These are phyloP conservation scores for Drosophila vallismaia DNA, from an alignment of 2,888 invertebrate species.

Conservation along the genomic window DNA sequence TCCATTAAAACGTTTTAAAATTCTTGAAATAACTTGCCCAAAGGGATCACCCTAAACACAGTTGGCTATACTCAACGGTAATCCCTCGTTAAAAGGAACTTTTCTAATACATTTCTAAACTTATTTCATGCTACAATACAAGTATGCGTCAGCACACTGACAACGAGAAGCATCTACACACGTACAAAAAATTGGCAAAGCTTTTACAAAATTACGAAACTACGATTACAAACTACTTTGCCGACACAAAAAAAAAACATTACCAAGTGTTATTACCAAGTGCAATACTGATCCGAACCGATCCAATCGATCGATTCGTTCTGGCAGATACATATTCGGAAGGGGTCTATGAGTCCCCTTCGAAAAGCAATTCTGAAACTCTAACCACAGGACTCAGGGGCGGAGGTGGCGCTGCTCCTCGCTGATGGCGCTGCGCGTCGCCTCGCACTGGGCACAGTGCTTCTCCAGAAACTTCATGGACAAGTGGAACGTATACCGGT, in stretches of 20 bases:
- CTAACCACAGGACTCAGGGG: constrained; percentile 71
- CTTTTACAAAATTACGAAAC: constrained; percentile 77
- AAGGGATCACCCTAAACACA: constrained; percentile 14
- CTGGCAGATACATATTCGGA: constrained; percentile 45
- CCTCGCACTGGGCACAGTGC: constrained; percentile 81
- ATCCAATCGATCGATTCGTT: constrained; percentile 33
- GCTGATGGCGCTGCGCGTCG: constrained; percentile 59
- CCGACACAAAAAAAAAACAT: constrained; percentile 14
- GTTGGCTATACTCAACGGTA: constrained; percentile 9
- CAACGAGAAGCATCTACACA: constrained; percentile 39
- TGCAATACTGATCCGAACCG: constrained; percentile 37
- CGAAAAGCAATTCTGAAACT: constrained; percentile 59
- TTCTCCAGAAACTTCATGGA: constrained; percentile 82
- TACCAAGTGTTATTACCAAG: constrained; percentile 14
- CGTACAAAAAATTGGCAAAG: constrained; percentile 57
- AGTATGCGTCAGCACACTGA: constrained; percentile 18
- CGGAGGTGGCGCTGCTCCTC: constrained; percentile 64
- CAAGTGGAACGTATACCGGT: constrained; percentile 83
- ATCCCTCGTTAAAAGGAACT: constrained; percentile 26
- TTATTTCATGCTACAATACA: constrained; percentile 25
- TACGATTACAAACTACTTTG: constrained; percentile 66
- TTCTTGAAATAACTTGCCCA: constrained; percentile 45
- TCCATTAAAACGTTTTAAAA: constrained; percentile 67
- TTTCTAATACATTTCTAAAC: constrained; percentile 29
- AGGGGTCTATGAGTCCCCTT: neutral